These are phyloP conservation scores for Cygnus olor DNA, from an alignment of 2,797 vertebrate genomes.

Conservation along the genomic window DNA sequence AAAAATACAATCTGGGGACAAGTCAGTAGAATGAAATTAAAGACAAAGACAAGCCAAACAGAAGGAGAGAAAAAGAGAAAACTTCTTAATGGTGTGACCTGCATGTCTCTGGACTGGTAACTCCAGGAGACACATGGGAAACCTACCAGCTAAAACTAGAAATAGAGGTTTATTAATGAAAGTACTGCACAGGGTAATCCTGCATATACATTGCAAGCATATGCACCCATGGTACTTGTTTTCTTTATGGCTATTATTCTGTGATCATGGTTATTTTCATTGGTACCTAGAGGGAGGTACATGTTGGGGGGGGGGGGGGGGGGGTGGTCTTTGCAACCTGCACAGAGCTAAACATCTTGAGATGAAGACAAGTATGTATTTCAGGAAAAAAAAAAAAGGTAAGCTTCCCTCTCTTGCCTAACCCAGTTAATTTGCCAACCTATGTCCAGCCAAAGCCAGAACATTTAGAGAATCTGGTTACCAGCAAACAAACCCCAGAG, in stretches of 20 bases:
- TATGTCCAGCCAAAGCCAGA: not conserved
- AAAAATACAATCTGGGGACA: not conserved
- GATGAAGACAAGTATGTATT: not conserved
- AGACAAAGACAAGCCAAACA: not conserved
- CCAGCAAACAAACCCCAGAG: not conserved
- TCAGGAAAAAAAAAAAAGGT: not conserved
- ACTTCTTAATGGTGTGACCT: not conserved
- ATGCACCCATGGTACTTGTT: not conserved
- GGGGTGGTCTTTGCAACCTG: not conserved
- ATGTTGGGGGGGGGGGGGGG: not conserved
- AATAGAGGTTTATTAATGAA: not conserved
- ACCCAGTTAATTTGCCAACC: not conserved
- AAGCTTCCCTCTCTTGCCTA: not conserved
- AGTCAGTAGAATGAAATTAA: not conserved
- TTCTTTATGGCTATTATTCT: not conserved
- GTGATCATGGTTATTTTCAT: not conserved
- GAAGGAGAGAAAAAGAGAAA: not conserved
- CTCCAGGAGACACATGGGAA: not conserved
- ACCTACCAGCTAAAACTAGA: not conserved
- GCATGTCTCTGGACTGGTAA: not conserved
- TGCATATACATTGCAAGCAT: not conserved
- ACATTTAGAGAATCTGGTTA: not conserved
- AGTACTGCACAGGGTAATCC: not conserved
- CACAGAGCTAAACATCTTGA: not conserved
- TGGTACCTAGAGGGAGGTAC: not conserved